Conservation (phyloP, 2,113 vertebrate species). For the Tinamus guttatus region DNA sequence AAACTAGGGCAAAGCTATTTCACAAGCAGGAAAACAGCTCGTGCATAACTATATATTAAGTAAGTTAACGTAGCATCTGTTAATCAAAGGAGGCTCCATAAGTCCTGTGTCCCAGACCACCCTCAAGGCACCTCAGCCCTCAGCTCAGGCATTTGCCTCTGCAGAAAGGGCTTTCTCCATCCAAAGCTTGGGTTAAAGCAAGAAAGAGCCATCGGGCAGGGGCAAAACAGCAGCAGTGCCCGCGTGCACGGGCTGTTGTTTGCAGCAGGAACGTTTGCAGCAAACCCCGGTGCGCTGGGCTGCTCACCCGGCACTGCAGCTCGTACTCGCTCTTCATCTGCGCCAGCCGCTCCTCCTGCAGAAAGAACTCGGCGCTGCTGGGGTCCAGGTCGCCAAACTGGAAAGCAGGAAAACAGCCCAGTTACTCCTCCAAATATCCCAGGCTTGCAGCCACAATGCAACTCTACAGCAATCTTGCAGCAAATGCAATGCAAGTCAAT, state of each 20-base stretch:
- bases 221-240: neutral
- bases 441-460: fast-evolving
- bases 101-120: neutral
- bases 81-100: neutral
- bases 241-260: neutral
- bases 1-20: neutral
- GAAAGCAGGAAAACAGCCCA: neutral
- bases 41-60: neutral
- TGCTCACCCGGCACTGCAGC: conserved; percentile 89
- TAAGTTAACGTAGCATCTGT: neutral
- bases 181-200: neutral
- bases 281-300: fast-evolving
- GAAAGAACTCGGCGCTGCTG: conserved; percentile 87
- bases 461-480: neutral
- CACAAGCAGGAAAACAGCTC: fast-evolving
- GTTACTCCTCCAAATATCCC: neutral
- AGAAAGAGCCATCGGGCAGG: no score
- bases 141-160: neutral
- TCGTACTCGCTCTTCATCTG: conserved; percentile 87
- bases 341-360: conserved; percentile 90
- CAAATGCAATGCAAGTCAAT: no score
- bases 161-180: neutral
- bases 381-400: conserved; percentile 94
- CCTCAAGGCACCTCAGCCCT: neutral
- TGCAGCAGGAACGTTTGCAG: neutral